These are phyloP conservation scores for Anguilla obscura DNA, from an alignment of 2,797 vertebrate species.

Conservation along the genomic window DNA sequence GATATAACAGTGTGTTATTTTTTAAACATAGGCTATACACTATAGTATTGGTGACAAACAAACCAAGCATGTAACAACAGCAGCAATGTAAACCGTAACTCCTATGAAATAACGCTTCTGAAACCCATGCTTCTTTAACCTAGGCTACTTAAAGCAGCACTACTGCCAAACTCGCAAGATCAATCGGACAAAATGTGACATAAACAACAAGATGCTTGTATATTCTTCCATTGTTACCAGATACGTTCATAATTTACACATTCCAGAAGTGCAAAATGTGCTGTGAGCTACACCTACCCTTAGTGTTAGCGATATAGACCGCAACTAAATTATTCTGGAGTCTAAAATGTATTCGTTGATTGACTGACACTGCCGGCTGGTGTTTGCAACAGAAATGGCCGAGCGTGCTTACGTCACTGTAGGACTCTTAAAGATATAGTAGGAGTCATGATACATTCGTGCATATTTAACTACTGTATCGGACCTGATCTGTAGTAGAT, in stretches of 20 bases:
- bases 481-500: not conserved
- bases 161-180: not conserved
- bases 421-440: constrained; percentile 19
- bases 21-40: not conserved
- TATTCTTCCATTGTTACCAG: not conserved
- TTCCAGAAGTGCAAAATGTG: not conserved
- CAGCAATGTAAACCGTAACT: not conserved
- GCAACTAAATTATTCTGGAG: constrained; percentile 52
- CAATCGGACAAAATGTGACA: not conserved
- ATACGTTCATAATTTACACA: not conserved
- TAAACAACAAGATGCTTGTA: constrained; percentile 36
- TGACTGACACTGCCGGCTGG: constrained; percentile 77
- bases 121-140: not conserved
- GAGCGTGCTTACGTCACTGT: constrained; percentile 29
- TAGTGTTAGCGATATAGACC: constrained; percentile 44
- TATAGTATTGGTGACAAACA: not conserved
- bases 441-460: not conserved
- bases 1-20: not conserved
- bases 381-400: constrained; percentile 62
- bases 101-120: not conserved
- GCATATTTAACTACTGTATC: not conserved
- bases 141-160: not conserved
- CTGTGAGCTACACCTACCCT: constrained; percentile 63
- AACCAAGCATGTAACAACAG: not conserved
- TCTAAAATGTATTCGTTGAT: constrained; percentile 64